Evolutionary conservation across 2,888 invertebrate genomes (phyloP), one percentile per base, ranked within the genome.

Genomic region (Diogma glabrata): DNA sequence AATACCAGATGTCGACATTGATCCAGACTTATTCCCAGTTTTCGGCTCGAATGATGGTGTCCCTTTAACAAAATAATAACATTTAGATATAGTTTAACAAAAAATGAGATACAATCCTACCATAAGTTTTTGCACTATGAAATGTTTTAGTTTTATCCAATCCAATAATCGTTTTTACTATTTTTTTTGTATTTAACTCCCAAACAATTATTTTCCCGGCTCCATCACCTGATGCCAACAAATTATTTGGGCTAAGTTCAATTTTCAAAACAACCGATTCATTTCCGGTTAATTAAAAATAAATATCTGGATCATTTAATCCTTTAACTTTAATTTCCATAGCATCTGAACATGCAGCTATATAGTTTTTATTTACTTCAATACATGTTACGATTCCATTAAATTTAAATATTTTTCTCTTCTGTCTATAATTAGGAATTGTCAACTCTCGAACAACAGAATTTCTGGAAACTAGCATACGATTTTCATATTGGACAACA

Each of bases 301-400:
- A 64, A 8, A 71, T 72, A 47, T 74, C 74, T 22, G 69, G 71
- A 38, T 74, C 72, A 58, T 72, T 74, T 1, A 72, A 57, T 48
- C 67, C 71, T 50, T 77, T 73, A 43, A 82, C 69, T 65, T 77
- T 81, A 5, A 82, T 78, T 59, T 76, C 76, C 72, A 80, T 81
- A 60, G 83, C 83, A 62, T 84, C 83, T 23, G 82, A 79, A 50
- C 79, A 76, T 57, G 82, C 77, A 4, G 78, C 82, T 43, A 82
- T 67, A 52, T 72, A 73, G 79, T 77, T 73, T 57, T 72, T 75
- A 53, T 78, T 76, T 16, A 87, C 75, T 59, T 80, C 78, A 58
- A 94, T 79, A 63, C 90, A 86, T 55, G 87, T 90, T 43, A 87
- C 86, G n/a, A 86, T 82, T 30, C 90, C 88, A 28, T 88, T 86